Base-by-base conservation (phyloP, 2,888 invertebrate genomes). In the Melikaiella ostensackeni region DNA sequence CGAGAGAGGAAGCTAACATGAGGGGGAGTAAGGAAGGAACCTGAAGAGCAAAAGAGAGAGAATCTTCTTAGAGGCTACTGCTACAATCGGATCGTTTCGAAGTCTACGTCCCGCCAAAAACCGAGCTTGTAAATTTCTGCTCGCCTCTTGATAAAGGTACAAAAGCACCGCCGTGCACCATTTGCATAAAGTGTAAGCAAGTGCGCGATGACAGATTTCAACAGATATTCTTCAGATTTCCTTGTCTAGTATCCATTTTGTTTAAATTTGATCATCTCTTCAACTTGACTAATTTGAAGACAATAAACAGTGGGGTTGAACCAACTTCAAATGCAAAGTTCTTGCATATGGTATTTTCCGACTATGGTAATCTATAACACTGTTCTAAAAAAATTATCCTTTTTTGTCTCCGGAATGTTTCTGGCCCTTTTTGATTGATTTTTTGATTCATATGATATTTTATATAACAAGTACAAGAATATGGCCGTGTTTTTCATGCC, bases 51-150 rank as follows among this genome's bases (percentile, higher is more conserved):
- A 75, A 74, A 64, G 35, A 38, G 11, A 38, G 35, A 13, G 38
- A 38, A 30, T 79, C 77, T 77, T 74, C 79, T 76, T 61, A 74
- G 42, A 57, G 66, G 50, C 46, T 6, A 21, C 57, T 35, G 16
- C 24, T 62, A 16, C 33, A 8, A 42, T n/a, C 38, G 21, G 11
- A 50, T 35, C 64, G 38, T 64, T 38, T 42, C 24, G 42, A 70
- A 30, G 46, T 42, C 50, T 42, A 35, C 75, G 64, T 62, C 79
- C 73, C 76, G 76, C 38, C 61, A 64, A 57, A 59, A 74, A 66
- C 73, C 79, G 88, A 85, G 87, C 86, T 88, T 89, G 86, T 89
- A 89, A 89, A 89, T 89, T 89, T 87, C 86, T 87, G 86, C 84
- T 86, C 83, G 86, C 83, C 83, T 86, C 83, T 82, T 84, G 87